Evolutionary conservation across 2,888 invertebrate genomes (phyloP), one percentile per base, ranked within the genome.

Genomic region (Sycophila texana): DNA sequence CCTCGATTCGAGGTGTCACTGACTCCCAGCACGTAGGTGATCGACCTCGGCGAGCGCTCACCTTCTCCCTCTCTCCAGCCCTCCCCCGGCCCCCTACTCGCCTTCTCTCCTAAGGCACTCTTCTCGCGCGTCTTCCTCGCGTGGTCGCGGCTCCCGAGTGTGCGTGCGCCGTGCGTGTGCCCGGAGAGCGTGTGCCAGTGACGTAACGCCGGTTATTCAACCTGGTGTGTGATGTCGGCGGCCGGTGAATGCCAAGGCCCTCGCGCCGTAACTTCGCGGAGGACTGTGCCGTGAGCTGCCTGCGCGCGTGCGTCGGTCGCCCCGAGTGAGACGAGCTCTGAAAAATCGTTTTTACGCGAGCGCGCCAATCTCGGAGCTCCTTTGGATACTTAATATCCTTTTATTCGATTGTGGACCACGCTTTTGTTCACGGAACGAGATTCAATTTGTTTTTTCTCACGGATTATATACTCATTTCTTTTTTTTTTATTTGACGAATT

Each of bases 151-250:
- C 53, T 55, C 14, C 30, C 53, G 61, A 39, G 57, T 14, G 39
- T 39, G 5, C 18, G 49, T 55, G 14, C 22, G 14, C 18, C 26
- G 82, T 77, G 49, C n/a, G 60, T n/a, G 61, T n/a, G 82, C 79
- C 49, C 16, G 51, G 83, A 84, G 81, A 83, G 85, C 86, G 86
- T 87, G 86, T 84, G 85, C 85, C 87, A 86, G 84, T 90, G 90
- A 90, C 90, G 90, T 89, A 90, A 90, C 85, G 86, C 84, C 89
- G 90, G 90, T 90, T 90, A 90, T 90, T 90, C 89, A 90, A 90
- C 89, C 88, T 89, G 89, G 86, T 84, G 85, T 83, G 16, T 30
- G 65, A 30, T 53, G 70, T 18, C 66, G 67, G 70, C 67, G 67
- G 68, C 70, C 74, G 68, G 60, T 81, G 90, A 90, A 90, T 89